These are phyloP conservation scores for Heliconius nattereri DNA, from an alignment of 1,140 invertebrate species.

Conservation along the genomic window DNA sequence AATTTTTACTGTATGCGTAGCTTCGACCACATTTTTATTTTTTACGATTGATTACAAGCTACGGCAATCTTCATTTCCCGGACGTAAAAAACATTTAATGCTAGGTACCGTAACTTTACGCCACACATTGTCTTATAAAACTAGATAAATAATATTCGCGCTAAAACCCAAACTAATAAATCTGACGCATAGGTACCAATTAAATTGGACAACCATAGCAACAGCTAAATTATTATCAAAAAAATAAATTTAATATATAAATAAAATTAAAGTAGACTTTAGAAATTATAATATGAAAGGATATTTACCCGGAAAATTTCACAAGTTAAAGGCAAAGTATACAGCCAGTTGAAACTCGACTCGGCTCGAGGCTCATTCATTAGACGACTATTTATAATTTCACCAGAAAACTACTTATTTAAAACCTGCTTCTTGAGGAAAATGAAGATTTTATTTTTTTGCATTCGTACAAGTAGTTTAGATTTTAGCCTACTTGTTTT, in stretches of 20 bases:
- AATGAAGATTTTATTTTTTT: constrained; percentile 4
- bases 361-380: constrained; percentile 6
- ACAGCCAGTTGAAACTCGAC: constrained; percentile 8
- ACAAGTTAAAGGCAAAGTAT: constrained; percentile 11
- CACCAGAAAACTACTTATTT: constrained; percentile 7
- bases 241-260: constrained; percentile 3
- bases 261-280: background rate
- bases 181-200: background rate
- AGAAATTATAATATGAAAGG: constrained; percentile 6
- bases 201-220: background rate
- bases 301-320: constrained; percentile 9
- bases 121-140: background rate
- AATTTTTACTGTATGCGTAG: too few relatives aligned
- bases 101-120: background rate
- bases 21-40: too few relatives aligned
- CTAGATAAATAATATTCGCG: background rate
- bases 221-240: background rate
- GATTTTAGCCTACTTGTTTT: background rate
- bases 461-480: background rate
- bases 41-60: too few relatives aligned
- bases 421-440: background rate
- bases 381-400: constrained; percentile 10
- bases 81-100: too few relatives aligned
- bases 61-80: too few relatives aligned
- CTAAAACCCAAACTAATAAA: background rate